These are phyloP conservation scores for Eulacestoma nigropectus DNA, from an alignment of 2,113 vertebrate species.

Conservation along the genomic window DNA sequence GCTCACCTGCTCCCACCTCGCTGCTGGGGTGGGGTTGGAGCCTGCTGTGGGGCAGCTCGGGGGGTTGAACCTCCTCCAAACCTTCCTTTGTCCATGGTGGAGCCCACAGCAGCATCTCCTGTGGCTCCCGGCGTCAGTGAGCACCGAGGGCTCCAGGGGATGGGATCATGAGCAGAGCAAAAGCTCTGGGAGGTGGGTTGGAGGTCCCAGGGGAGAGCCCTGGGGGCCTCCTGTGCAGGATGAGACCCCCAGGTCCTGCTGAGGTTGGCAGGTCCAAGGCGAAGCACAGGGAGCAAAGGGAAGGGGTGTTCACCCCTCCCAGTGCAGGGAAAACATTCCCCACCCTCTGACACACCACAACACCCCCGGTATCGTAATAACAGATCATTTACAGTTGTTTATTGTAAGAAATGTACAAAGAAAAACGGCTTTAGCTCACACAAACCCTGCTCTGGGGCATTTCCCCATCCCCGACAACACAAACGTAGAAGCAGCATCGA, in stretches of 20 bases:
- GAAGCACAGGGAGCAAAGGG: not conserved
- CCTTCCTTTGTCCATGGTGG: not conserved
- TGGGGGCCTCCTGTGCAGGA: not conserved
- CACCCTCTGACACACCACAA: not conserved
- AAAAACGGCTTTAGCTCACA: constrained; percentile 6
- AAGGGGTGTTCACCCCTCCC: not conserved
- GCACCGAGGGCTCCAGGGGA: not conserved
- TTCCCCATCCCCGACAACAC: not conserved
- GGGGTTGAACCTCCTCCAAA: not conserved
- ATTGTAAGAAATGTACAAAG: constrained; percentile 72
- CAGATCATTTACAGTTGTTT: constrained; percentile 45
- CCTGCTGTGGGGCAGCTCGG: not conserved
- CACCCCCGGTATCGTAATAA: rapidly evolving
- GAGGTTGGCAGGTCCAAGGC: not conserved
- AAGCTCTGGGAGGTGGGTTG: not conserved
- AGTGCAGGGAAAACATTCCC: not conserved
- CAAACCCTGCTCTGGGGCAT: not conserved
- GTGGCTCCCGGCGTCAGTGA: rapidly evolving
- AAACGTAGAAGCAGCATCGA: constrained; percentile 66
- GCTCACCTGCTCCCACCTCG: not conserved
- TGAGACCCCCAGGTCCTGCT: not conserved
- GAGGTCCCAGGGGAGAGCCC: not conserved
- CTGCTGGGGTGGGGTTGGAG: not conserved
- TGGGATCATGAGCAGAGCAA: not conserved
- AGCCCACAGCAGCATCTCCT: not conserved